phyloP scores from a whole-genome alignment of 1,140 invertebrate genomes.

The Lutraria rhynchaena region DNA sequence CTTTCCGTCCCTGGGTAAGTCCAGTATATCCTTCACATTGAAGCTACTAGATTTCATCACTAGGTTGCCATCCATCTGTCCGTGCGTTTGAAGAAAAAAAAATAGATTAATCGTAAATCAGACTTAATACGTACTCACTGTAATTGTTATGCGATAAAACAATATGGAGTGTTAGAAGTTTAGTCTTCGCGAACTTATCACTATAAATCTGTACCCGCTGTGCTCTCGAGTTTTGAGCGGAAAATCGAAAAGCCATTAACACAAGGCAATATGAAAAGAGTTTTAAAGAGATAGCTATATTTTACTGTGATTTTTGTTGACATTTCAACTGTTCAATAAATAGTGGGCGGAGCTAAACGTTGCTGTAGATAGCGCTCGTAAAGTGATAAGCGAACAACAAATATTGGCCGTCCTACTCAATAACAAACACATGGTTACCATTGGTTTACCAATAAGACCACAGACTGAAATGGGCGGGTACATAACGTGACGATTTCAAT shows the following conservation, averaged over 20 bases:
- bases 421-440: no score
- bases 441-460: no score
- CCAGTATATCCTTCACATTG: constrained; percentile 79
- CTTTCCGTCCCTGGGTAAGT: constrained; percentile 75
- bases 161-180: constrained; percentile 49
- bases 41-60: constrained; percentile 78
- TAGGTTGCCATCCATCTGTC: constrained; percentile 73
- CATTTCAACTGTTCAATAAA: constrained; percentile 47
- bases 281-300: constrained; percentile 57
- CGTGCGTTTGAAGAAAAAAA: constrained; percentile 13
- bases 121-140: not conserved
- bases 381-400: no score
- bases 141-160: constrained; percentile 19
- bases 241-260: constrained; percentile 58
- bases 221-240: constrained; percentile 34
- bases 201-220: constrained; percentile 54
- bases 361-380: no score
- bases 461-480: no score
- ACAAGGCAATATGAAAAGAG: constrained; percentile 51
- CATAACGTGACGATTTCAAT: no score
- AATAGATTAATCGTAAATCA: constrained; percentile 2
- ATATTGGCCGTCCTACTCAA: no score
- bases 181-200: constrained; percentile 35
- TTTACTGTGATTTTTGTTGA: constrained; percentile 56
- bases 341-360: constrained; percentile 5